A percentile compares a stretch with the other conserved stretches of the same genome.
Conservation (phyloP, 2,797 vertebrate genomes). For the Melanotaenia trifasciata region DNA sequence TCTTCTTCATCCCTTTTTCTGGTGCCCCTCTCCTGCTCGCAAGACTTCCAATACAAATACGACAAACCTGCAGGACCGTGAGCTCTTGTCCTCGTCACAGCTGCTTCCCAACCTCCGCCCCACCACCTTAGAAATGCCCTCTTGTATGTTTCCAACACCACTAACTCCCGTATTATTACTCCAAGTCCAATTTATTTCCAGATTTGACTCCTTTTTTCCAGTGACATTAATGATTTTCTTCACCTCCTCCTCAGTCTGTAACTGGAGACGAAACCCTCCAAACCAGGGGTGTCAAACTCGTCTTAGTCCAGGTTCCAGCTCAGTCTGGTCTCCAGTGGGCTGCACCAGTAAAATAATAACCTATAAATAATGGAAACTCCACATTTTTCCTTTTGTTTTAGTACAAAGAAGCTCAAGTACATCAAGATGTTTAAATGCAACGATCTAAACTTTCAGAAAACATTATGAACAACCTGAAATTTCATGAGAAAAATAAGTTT, state of each 20-base stretch:
- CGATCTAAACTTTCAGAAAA: too few relatives aligned
- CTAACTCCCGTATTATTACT: slow-evolving; percentile 25
- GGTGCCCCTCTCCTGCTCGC: slow-evolving; percentile 80
- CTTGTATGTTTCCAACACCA: slow-evolving; percentile 48
- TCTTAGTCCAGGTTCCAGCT: too few relatives aligned
- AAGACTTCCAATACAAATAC: slow-evolving; percentile 43
- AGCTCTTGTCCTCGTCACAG: slow-evolving; percentile 1
- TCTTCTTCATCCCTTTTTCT: slow-evolving; percentile 78
- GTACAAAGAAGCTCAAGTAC: too few relatives aligned
- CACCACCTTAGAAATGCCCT: slow-evolving; percentile 18
- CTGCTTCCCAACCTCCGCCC: slow-evolving; percentile 17
- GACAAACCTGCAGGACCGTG: slow-evolving; percentile 3
- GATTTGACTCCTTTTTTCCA: slow-evolving; percentile 45
- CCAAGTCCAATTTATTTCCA: slow-evolving; percentile 48
- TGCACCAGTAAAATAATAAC: too few relatives aligned
- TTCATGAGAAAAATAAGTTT: too few relatives aligned
- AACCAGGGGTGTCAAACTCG: not conserved
- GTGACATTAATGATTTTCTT: slow-evolving; percentile 34
- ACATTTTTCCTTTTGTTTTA: too few relatives aligned
- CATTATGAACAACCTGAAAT: too few relatives aligned
- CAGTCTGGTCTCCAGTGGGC: too few relatives aligned
- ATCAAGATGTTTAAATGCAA: too few relatives aligned
- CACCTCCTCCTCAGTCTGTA: slow-evolving; percentile 23
- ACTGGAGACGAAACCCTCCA: slow-evolving; percentile 31
- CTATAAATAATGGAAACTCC: too few relatives aligned